These are phyloP conservation scores for Argyresthia goedartella DNA, from an alignment of 2,888 invertebrate species.

Conservation along the genomic window DNA sequence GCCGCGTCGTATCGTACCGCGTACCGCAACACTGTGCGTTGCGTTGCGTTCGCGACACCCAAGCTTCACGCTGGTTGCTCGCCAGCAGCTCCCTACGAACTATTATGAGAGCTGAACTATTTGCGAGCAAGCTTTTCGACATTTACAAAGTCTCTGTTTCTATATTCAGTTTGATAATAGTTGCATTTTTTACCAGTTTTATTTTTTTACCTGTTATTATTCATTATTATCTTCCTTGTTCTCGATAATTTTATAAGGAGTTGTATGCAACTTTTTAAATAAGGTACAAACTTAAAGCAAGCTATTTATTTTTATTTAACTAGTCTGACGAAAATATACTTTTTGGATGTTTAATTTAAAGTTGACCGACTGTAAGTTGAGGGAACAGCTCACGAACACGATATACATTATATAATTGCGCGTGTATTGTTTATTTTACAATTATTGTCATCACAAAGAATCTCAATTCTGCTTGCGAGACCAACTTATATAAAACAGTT, in stretches of 20 bases:
- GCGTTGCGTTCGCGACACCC: too few relatives aligned
- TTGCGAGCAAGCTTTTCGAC: conserved; percentile 1
- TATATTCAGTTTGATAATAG: not conserved
- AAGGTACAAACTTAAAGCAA: conserved; percentile 45
- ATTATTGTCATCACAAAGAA: not conserved
- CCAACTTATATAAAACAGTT: too few relatives aligned
- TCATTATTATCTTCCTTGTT: conserved; percentile 16
- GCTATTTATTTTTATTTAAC: conserved; percentile 49
- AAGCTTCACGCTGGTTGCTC: too few relatives aligned
- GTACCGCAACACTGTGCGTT: too few relatives aligned
- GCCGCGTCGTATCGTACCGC: too few relatives aligned
- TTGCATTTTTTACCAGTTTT: conserved; percentile 8
- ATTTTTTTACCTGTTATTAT: conserved; percentile 12
- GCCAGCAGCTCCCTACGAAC: too few relatives aligned
- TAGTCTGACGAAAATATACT: conserved; percentile 33
- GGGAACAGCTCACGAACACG: conserved; percentile 13
- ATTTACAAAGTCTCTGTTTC: not conserved
- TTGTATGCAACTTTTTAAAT: conserved; percentile 35
- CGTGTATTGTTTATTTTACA: too few relatives aligned
- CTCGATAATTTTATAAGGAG: conserved; percentile 35
- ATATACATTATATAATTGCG: conserved; percentile 3
- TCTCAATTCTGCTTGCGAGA: not conserved
- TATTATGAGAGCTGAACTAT: not conserved
- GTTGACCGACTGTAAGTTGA: conserved; percentile 7
- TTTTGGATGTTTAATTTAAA: conserved; percentile 11